These are phyloP conservation scores for Parnassius mnemosyne DNA, from an alignment of 2,888 invertebrate species.

Conservation along the genomic window DNA sequence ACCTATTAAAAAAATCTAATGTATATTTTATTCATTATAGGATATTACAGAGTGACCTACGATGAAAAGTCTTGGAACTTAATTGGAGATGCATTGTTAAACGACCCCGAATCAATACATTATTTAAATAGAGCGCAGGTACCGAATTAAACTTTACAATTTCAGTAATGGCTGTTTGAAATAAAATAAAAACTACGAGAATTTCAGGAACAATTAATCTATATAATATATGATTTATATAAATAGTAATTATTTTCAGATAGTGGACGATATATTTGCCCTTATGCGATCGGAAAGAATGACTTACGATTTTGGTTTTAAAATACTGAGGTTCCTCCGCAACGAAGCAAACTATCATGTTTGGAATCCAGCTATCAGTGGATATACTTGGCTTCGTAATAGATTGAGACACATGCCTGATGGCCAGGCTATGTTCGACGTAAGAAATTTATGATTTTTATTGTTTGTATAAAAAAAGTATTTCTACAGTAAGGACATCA, in stretches of 20 bases:
- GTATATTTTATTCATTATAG: constrained; percentile 51
- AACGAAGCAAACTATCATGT: constrained; percentile 64
- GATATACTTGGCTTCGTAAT: constrained; percentile 64
- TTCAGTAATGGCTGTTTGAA: too few species aligned
- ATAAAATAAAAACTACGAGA: too few species aligned
- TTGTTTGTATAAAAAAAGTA: background rate
- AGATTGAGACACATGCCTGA: constrained; percentile 60
- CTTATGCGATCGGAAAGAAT: constrained; percentile 61
- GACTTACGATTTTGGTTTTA: constrained; percentile 54
- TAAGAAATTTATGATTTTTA: constrained; percentile 40
- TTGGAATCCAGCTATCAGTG: constrained; percentile 67
- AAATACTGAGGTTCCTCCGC: constrained; percentile 60
- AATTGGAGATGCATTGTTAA: constrained; percentile 60
- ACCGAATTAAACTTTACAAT: background rate
- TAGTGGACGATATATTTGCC: constrained; percentile 69
- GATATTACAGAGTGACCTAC: constrained; percentile 85
- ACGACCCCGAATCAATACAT: constrained; percentile 74
- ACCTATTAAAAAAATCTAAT: too few species aligned
- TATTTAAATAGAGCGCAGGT: constrained; percentile 88
- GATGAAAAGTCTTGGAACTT: constrained; percentile 79
- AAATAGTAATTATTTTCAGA: constrained; percentile 40
- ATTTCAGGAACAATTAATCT: too few species aligned
- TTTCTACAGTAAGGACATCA: too few species aligned
- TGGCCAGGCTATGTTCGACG: constrained; percentile 58
- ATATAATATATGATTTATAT: background rate